Evolutionary conservation across 2,797 vertebrate species (phyloP).

Genomic region (Bovichtus diacanthus): DNA sequence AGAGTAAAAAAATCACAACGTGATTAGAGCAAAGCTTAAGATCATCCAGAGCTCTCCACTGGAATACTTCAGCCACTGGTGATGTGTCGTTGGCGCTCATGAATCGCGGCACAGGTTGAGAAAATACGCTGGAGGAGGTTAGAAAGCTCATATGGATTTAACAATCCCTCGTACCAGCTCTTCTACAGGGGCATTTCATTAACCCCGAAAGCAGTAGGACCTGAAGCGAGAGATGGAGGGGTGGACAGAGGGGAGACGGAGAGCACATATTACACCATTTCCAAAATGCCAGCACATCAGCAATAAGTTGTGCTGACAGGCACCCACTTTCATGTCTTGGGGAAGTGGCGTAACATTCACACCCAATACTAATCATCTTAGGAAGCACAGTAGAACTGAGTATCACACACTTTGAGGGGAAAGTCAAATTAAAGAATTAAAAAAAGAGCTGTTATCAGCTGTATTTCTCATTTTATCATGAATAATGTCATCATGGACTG

Average conservation of each 20-base stretch:
- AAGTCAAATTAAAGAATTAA: too few species aligned
- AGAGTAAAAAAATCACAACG: slow-evolving; percentile 25
- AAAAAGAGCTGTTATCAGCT: too few species aligned
- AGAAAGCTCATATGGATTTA: slow-evolving; percentile 47
- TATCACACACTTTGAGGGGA: slow-evolving; percentile 9
- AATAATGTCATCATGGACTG: slow-evolving; percentile 47
- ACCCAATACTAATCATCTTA: slow-evolving; percentile 45
- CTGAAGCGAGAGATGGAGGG: slow-evolving; percentile 57
- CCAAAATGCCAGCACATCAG: slow-evolving; percentile 68
- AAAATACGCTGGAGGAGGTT: slow-evolving; percentile 31
- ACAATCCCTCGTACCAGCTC: slow-evolving; percentile 56
- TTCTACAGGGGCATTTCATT: slow-evolving; percentile 75
- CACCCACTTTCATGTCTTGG: slow-evolving; percentile 48
- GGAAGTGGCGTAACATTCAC: slow-evolving; percentile 51
- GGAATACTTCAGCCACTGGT: slow-evolving; percentile 4
- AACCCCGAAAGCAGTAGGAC: slow-evolving; percentile 67
- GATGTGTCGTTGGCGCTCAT: slow-evolving; percentile 24
- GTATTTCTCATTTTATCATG: slow-evolving; percentile 44
- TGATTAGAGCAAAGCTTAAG: slow-evolving; percentile 28
- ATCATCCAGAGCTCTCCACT: slow-evolving; percentile 26
- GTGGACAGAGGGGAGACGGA: slow-evolving; percentile 27
- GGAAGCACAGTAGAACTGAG: slow-evolving; percentile 23
- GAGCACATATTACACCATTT: slow-evolving; percentile 40
- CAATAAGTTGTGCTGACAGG: slow-evolving; percentile 63
- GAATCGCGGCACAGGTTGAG: slow-evolving; percentile 37